phyloP scores from a whole-genome alignment of 2,797 vertebrate species.

The Onychomys torridus region DNA sequence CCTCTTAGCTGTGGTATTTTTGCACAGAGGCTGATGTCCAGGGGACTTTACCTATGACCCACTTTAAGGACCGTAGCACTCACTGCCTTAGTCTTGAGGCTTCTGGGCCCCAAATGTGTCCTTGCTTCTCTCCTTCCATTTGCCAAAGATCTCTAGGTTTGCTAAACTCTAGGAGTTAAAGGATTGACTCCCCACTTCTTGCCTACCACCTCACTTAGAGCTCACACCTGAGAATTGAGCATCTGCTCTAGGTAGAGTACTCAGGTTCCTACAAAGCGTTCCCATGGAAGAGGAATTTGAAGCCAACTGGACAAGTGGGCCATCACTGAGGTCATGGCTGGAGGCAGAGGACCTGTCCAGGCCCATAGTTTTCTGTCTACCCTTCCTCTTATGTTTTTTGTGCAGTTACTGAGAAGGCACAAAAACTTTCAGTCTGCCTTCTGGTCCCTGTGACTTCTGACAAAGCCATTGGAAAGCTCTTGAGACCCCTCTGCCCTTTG shows the following conservation, averaged over 20 bases:
- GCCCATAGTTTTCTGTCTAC: background rate
- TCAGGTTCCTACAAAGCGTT: background rate
- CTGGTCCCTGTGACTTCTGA: background rate
- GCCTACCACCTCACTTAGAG: background rate
- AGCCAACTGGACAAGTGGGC: background rate
- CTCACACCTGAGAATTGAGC: background rate
- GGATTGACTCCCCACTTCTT: background rate
- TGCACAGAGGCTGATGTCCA: background rate
- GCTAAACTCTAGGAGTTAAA: background rate
- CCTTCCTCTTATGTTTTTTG: background rate
- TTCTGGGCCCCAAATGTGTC: background rate
- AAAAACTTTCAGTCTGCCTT: background rate
- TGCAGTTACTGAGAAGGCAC: background rate
- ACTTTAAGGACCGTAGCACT: background rate
- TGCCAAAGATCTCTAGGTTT: background rate
- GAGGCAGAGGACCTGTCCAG: background rate
- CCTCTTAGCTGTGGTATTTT: background rate
- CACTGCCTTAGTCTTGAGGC: background rate
- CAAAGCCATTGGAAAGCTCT: background rate
- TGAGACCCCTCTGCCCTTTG: background rate
- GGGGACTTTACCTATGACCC: background rate
- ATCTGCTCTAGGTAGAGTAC: background rate
- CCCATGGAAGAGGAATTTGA: background rate
- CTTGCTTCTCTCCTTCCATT: background rate
- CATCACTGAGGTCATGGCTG: background rate